Evolutionary conservation across 2,888 invertebrate species (phyloP).

Genomic region (Aspidapion aeneum): DNA sequence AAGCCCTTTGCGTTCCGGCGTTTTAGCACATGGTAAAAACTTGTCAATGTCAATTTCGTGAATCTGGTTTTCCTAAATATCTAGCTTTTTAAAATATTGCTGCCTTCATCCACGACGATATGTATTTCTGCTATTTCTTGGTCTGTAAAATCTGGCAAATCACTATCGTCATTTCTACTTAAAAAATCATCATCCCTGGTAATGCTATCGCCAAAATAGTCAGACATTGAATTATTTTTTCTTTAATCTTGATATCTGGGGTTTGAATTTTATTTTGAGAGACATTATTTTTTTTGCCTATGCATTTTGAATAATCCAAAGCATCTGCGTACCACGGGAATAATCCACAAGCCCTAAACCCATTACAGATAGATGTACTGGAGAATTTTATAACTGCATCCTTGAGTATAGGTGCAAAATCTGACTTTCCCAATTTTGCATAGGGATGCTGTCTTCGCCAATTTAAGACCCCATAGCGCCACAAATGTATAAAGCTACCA

Average conservation of each 20-base stretch:
- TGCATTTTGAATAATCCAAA: not conserved
- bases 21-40: not conserved
- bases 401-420: constrained; percentile 31
- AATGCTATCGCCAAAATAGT: too few species aligned
- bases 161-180: too few species aligned
- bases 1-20: not conserved
- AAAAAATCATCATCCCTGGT: too few species aligned
- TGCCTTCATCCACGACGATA: too few species aligned
- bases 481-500: constrained; percentile 8
- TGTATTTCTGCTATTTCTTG: too few species aligned
- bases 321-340: not conserved
- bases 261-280: not conserved
- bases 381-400: constrained; percentile 11
- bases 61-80: not conserved
- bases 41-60: not conserved
- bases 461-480: constrained; percentile 28
- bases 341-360: not conserved
- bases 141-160: too few species aligned
- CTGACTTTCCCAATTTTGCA: constrained; percentile 19
- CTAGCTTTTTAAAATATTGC: too few species aligned
- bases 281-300: not conserved
- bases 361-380: not conserved
- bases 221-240: not conserved
- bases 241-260: not conserved
- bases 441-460: constrained; percentile 29